Base-by-base conservation (phyloP, 1,140 invertebrate species). In the Drosophila cardini region DNA sequence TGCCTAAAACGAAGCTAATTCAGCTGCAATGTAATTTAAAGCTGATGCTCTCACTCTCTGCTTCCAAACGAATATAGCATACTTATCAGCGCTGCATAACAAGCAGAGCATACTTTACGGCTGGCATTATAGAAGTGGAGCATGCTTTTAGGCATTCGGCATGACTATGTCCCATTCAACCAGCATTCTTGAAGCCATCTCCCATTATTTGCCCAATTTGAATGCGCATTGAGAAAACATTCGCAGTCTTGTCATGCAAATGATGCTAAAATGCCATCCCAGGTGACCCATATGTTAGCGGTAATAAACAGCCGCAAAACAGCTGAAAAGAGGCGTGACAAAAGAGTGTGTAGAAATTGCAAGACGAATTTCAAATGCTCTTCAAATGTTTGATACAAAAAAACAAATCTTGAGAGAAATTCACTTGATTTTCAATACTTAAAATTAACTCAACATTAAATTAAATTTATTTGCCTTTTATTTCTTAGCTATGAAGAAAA, bases 221-320 rank as follows among this genome's bases (percentile, higher is more conserved):
- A 76, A 76, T 76, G 67, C 61, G 73, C 76, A 76, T 72, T 64
- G 76, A 72, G 63, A 76, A 79, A 76, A 79, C 76, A 79, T 79
- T 79, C 76, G 38, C 58, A 48, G 55, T 13, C 60, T 76, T 75
- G 71, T 75, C 75, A 78, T 80, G 75, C 71, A 80, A 80, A 80
- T 78, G 67, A 74, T 75, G 78, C 60, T 76, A 76, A 69, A 76
- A 68, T 76, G 50, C 56, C 61, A 65, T 83, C 80, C 80, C 80
- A 79, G 80, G 80, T 78, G 80, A 83, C 80, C 80, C 76, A 83
- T 83, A 83, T 83, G 80, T 83, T 82, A 83, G 58, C 76, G 67
- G 72, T 52, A 79, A 83, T 83, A 83, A 79, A 76, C 80, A 78
- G 72, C 76, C 36, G 34, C 48, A 83, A 36, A 2, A 26, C 21